Base-by-base conservation (phyloP, 2,888 invertebrate species). In the Drosophila paracracens region DNA sequence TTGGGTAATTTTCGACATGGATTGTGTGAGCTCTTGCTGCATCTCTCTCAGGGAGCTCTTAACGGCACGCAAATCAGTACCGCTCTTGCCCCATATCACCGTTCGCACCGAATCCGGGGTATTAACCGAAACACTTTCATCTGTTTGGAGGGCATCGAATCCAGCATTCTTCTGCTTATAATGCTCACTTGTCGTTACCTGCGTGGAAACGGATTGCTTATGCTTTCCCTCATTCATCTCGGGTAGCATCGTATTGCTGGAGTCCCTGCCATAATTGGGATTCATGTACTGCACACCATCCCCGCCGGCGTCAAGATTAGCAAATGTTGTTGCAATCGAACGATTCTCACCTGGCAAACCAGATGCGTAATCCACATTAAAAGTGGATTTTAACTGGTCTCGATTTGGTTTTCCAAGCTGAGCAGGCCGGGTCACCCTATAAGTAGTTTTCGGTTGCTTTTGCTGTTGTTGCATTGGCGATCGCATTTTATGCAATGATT, bases 11-110 rank as follows among this genome's bases (percentile, higher is more conserved):
- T 74, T 56, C 2, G 8, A 70, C 1, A 83, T 53, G 0, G 85
- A 77, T 2, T 79, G 64, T 3, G 79, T 76, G 7, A 89, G 54
- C 0, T 57, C 66, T 27, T 83, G 78, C 18, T 89, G 83, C 21
- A 86, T 6, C 8, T 83, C 70, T 16, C 91, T 82, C 63, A 91
- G 87, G 0, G 90, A 86, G 1, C 67, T 71, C 2, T 91, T 82
- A 29, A 79, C 51, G 8, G 66, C 63, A 6, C 84, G 86, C 31
- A 92, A 66, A 7, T 85, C 75, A 2, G 74, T 69, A 0, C 82
- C 89, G 25, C 80, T 87, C 36, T 81, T 88, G 1, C 75, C 69
- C 51, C 88, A 88, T 10, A 89, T 82, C 4, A 82, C 72, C 0
- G 89, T 86, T 25, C 52, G 63, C 0, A 56, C 38, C 0, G 89